These are phyloP conservation scores for Microctonus brassicae DNA, from an alignment of 2,888 invertebrate species.

Conservation along the genomic window DNA sequence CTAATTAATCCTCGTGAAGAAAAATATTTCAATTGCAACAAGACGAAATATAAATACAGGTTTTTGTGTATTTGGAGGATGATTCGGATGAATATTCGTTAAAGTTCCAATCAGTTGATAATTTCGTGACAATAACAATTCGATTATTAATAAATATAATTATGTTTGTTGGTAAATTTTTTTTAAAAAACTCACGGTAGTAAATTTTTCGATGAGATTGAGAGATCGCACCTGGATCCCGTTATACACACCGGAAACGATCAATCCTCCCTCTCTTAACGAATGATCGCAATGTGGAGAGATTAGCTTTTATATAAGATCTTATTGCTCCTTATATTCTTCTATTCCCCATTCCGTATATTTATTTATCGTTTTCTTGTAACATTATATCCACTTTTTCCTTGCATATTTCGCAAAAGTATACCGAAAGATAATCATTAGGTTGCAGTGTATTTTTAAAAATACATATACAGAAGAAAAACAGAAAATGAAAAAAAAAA, in stretches of 20 bases:
- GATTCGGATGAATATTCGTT: neutral
- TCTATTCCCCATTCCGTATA: neutral
- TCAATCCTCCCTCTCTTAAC: constrained; percentile 43
- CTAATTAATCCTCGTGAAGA: no score
- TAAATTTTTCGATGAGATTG: constrained; percentile 40
- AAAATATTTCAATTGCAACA: no score
- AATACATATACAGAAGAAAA: neutral
- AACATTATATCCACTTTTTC: neutral
- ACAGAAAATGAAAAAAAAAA: neutral
- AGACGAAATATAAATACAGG: no score
- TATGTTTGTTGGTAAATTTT: neutral
- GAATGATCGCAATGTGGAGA: neutral
- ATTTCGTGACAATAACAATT: no score
- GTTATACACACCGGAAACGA: constrained; percentile 47
- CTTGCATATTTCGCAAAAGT: neutral
- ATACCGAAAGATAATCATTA: neutral
- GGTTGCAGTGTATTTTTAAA: neutral
- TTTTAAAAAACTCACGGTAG: neutral
- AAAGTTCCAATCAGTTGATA: neutral
- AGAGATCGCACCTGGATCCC: constrained; percentile 44
- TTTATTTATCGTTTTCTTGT: neutral
- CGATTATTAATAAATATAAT: no score
- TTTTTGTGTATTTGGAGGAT: no score
- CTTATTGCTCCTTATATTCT: neutral
- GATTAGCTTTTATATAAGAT: neutral